These are phyloP conservation scores for Pararge aegeria DNA, from an alignment of 1,140 invertebrate species.

Conservation along the genomic window DNA sequence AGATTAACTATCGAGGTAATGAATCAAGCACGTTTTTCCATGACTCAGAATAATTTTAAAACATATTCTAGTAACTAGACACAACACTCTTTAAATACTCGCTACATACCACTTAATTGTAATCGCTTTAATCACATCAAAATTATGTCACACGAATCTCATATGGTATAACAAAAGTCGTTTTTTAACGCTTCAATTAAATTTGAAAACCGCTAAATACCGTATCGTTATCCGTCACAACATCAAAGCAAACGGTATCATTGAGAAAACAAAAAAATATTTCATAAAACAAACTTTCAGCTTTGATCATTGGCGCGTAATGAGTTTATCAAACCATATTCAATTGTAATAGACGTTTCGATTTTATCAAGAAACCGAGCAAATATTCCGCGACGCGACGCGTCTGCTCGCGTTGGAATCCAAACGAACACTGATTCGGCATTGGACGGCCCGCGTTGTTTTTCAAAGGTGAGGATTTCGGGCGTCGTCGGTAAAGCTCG, in stretches of 20 bases:
- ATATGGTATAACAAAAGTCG: background rate
- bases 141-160: background rate
- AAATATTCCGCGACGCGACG: constrained; percentile 14
- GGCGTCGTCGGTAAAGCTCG: constrained; percentile 47
- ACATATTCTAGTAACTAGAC: background rate
- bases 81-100: background rate
- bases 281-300: background rate
- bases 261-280: background rate
- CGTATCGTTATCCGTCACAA: background rate
- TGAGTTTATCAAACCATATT: constrained; percentile 12
- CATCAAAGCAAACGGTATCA: background rate
- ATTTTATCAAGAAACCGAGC: constrained; percentile 25
- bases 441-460: constrained; percentile 51
- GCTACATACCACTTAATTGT: background rate
- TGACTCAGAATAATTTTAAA: too few relatives aligned
- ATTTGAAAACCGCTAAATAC: constrained; percentile 1
- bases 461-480: constrained; percentile 73
- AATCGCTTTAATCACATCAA: too few relatives aligned
- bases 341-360: constrained; percentile 11
- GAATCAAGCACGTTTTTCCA: too few relatives aligned
- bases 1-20: too few relatives aligned
- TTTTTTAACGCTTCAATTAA: background rate
- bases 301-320: constrained; percentile 9
- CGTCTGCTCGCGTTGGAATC: constrained; percentile 39
- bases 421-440: constrained; percentile 65